A percentile compares a stretch with the other conserved stretches of the same genome.
Conservation (phyloP, 2,888 invertebrate species). For the Plutella xylostella region DNA sequence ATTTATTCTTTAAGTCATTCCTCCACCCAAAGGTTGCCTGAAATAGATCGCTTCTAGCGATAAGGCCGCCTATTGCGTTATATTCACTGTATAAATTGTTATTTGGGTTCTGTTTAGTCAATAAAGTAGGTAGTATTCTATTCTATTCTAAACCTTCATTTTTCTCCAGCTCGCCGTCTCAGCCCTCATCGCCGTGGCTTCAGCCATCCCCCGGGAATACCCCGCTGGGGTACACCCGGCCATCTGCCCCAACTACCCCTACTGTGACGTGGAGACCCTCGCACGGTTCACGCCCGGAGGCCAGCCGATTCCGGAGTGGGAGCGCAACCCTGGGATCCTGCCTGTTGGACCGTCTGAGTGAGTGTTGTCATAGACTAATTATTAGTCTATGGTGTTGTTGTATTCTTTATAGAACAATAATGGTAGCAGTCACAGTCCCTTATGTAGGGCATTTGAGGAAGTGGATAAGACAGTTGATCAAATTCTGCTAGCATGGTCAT, state of each 20-base stretch:
- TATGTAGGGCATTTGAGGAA: no score
- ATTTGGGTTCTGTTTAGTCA: no score
- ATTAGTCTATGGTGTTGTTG: not conserved
- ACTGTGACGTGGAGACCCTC: constrained; percentile 52
- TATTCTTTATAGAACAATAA: not conserved
- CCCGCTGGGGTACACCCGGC: constrained; percentile 70
- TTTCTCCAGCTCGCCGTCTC: constrained; percentile 47
- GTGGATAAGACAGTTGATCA: no score
- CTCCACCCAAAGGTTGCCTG: no score
- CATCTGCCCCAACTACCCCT: constrained; percentile 71
- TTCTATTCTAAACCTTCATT: no score
- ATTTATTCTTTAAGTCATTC: no score
- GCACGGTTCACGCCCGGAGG: constrained; percentile 57
- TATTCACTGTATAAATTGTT: no score
- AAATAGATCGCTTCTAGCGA: no score
- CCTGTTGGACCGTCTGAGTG: constrained; percentile 40
- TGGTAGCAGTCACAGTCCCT: no score
- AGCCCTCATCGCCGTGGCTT: constrained; percentile 49
- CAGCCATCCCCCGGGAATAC: constrained; percentile 62
- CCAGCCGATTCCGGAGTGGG: constrained; percentile 58
- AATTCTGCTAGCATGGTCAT: no score
- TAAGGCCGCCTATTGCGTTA: no score
- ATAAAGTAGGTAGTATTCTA: no score
- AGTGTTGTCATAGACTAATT: constrained; percentile 16
- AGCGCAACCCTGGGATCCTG: constrained; percentile 38